These are phyloP conservation scores for Anarhynchus alexandrinus DNA, from an alignment of 2,113 vertebrate species.

Conservation along the genomic window DNA sequence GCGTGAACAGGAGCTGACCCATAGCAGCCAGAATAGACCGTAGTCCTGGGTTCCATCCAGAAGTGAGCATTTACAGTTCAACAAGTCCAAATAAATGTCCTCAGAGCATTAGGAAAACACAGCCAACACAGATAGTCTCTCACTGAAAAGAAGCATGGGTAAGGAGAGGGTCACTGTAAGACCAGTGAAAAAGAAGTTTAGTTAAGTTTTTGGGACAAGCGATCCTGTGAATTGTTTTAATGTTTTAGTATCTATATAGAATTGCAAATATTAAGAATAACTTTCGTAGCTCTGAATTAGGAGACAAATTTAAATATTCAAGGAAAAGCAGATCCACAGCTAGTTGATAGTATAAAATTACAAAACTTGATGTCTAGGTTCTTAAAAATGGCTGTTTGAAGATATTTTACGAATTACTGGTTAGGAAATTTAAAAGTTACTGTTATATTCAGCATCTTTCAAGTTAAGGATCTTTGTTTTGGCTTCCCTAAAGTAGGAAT, in stretches of 20 bases:
- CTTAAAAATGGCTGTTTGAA: neutral
- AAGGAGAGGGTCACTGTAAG: neutral
- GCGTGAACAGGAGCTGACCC: neutral
- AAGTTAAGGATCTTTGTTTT: neutral
- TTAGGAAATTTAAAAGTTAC: neutral
- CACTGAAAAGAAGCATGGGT: neutral
- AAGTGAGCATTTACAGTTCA: neutral
- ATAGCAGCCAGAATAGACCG: neutral
- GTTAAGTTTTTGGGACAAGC: neutral
- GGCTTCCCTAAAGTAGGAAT: neutral
- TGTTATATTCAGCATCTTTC: neutral
- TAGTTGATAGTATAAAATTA: neutral
- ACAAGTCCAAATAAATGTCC: neutral
- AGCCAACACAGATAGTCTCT: neutral
- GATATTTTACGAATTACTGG: neutral
- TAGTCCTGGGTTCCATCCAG: neutral
- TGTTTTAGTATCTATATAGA: neutral
- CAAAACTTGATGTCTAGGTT: neutral
- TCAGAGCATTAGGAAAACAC: neutral
- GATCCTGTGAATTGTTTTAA: neutral
- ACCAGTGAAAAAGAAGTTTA: neutral
- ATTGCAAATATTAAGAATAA: neutral
- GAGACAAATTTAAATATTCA: neutral
- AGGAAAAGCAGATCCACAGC: neutral
- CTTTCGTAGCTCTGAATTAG: neutral